These are phyloP conservation scores for Mycetomoellerius zeteki DNA, from an alignment of 1,140 invertebrate genomes.

Conservation along the genomic window DNA sequence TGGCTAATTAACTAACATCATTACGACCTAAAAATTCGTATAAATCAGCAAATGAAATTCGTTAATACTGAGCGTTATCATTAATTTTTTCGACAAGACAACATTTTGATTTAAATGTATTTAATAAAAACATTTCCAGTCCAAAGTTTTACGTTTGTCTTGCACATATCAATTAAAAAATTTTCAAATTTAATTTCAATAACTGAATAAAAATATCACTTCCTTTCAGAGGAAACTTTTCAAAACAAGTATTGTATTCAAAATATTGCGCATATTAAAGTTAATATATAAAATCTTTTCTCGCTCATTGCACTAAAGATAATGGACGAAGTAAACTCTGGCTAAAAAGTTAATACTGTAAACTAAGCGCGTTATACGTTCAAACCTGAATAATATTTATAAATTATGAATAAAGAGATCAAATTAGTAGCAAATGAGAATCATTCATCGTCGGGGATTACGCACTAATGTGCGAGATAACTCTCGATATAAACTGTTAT, in stretches of 20 bases:
- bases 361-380: constrained; percentile 60
- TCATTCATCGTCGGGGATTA: constrained; percentile 46
- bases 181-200: constrained; percentile 21
- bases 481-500: constrained; percentile 40
- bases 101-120: constrained; percentile 22
- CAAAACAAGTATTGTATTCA: background rate
- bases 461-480: no score
- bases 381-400: constrained; percentile 18
- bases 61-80: constrained; percentile 70
- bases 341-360: constrained; percentile 56
- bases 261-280: constrained; percentile 27
- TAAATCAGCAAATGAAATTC: constrained; percentile 57
- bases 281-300: constrained; percentile 1
- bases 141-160: background rate
- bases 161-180: background rate
- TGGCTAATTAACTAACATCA: constrained; percentile 5
- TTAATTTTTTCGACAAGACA: constrained; percentile 40
- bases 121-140: background rate
- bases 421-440: constrained; percentile 68
- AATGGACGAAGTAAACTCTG: constrained; percentile 33
- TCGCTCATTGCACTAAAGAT: constrained; percentile 15
- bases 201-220: background rate
- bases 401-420: constrained; percentile 64
- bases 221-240: background rate
- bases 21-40: constrained; percentile 33